Conservation (phyloP, 1,140 invertebrate species). For the Lasaia peninsularis region DNA sequence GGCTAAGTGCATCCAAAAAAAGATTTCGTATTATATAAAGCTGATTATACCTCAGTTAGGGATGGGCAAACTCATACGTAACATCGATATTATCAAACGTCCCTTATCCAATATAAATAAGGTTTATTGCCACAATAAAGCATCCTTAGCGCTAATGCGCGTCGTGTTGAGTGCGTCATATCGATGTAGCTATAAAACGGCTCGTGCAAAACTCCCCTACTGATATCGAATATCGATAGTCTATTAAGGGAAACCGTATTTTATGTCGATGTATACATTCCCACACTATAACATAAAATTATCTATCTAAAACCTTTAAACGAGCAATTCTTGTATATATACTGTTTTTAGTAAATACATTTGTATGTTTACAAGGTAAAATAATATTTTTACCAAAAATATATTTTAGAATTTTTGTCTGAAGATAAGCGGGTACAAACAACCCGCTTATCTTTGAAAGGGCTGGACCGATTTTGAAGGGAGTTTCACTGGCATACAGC, state of each 20-base stretch:
- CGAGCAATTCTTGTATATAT: too few relatives aligned
- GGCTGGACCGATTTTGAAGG: too few relatives aligned
- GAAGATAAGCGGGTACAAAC: too few relatives aligned
- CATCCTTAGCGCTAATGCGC: slow-evolving; percentile 2
- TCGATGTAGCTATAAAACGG: slow-evolving; percentile 1
- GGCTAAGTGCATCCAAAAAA: too few relatives aligned
- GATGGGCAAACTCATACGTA: slow-evolving; percentile 3
- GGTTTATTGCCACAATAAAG: slow-evolving; percentile 7
- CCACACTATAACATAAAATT: too few relatives aligned
- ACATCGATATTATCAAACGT: background rate
- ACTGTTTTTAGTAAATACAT: too few relatives aligned
- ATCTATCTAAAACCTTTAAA: too few relatives aligned
- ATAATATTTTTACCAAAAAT: too few relatives aligned
- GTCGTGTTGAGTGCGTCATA: slow-evolving; percentile 2
- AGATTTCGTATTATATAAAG: background rate
- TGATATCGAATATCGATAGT: background rate
- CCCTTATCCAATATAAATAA: slow-evolving; percentile 7
- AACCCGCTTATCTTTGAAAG: too few relatives aligned
- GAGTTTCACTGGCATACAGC: too few relatives aligned
- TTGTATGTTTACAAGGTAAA: too few relatives aligned
- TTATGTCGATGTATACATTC: background rate
- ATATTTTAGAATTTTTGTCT: too few relatives aligned
- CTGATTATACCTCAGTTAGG: background rate
- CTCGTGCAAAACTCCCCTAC: background rate
- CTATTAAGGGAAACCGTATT: background rate